phyloP scores from a whole-genome alignment of 2,113 vertebrate genomes.

The Tiliqua scincoides region DNA sequence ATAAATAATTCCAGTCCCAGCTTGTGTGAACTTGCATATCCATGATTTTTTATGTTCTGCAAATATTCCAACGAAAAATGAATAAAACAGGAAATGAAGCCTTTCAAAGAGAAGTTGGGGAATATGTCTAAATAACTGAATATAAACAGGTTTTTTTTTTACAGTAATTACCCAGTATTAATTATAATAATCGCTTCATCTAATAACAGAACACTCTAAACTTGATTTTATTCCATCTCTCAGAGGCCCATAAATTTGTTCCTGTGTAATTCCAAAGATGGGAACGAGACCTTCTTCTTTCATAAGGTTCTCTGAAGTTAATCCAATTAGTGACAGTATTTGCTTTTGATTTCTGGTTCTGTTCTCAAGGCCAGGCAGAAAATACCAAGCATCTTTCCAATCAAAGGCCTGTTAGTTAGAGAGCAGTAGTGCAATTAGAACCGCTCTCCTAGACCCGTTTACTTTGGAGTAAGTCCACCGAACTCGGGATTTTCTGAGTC shows the following conservation, averaged over 20 bases:
- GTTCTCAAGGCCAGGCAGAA: conserved; percentile 41
- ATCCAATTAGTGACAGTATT: conserved; percentile 21
- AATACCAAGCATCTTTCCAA: conserved; percentile 1
- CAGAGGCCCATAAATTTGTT: not conserved
- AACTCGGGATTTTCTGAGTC: not conserved
- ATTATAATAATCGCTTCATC: conserved; percentile 16
- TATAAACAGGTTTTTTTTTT: conserved; percentile 7
- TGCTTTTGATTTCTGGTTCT: conserved; percentile 42
- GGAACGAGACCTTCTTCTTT: conserved; percentile 8
- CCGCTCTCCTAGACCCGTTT: not conserved
- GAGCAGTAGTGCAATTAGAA: not conserved
- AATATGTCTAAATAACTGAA: conserved; percentile 17
- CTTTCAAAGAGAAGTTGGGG: not conserved
- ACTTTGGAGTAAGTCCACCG: not conserved
- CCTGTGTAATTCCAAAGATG: conserved; percentile 8
- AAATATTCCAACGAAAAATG: not conserved
- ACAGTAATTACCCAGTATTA: not conserved
- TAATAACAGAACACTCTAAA: conserved; percentile 9
- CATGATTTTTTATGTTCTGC: not conserved
- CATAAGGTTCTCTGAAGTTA: conserved; percentile 15
- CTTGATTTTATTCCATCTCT: conserved; percentile 23
- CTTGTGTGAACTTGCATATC: not conserved
- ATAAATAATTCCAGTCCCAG: not conserved
- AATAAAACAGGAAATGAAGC: not conserved
- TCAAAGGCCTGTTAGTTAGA: conserved; percentile 22